A percentile compares a stretch with the other conserved stretches of the same genome.
Conservation (phyloP, 2,888 invertebrate species). For the Glomeris marginata region DNA sequence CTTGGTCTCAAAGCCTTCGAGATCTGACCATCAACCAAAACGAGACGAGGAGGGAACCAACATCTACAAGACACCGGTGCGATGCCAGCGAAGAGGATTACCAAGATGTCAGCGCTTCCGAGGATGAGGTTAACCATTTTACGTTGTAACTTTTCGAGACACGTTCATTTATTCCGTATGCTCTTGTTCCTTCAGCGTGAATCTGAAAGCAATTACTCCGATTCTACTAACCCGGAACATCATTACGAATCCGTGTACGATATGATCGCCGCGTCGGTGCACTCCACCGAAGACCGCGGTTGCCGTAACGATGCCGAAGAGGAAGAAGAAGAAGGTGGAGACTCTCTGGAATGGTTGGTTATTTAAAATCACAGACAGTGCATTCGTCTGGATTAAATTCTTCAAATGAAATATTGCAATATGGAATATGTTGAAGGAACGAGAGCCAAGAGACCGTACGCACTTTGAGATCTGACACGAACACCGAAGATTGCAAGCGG, state of each 20-base stretch:
- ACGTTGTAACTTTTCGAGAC: not conserved
- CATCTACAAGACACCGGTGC: not conserved
- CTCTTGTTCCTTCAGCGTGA: not conserved
- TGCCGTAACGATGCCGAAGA: too few relatives aligned
- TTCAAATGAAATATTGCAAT: too few relatives aligned
- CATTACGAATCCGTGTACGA: slow-evolving; percentile 48
- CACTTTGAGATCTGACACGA: slow-evolving; percentile 12
- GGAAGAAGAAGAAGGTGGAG: too few relatives aligned
- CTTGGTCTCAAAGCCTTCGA: slow-evolving; percentile 12
- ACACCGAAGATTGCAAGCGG: too few relatives aligned
- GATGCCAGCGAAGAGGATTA: slow-evolving; percentile 3
- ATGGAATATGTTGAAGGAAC: slow-evolving; percentile 49
- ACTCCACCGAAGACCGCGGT: too few relatives aligned
- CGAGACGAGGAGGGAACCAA: not conserved
- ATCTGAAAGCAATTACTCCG: slow-evolving; percentile 34
- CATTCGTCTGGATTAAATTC: too few relatives aligned
- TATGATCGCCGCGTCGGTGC: slow-evolving; percentile 8
- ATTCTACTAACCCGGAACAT: slow-evolving; percentile 42
- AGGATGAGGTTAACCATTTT: not conserved
- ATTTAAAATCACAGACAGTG: too few relatives aligned
- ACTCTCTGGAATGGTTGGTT: too few relatives aligned
- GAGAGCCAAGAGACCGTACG: slow-evolving; percentile 46
- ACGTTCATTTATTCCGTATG: not conserved
- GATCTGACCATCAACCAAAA: slow-evolving; percentile 8
- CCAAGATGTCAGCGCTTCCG: not conserved